These are phyloP conservation scores for Scaptodrosophila latifasciaeformis DNA, from an alignment of 2,888 invertebrate genomes.

Conservation along the genomic window DNA sequence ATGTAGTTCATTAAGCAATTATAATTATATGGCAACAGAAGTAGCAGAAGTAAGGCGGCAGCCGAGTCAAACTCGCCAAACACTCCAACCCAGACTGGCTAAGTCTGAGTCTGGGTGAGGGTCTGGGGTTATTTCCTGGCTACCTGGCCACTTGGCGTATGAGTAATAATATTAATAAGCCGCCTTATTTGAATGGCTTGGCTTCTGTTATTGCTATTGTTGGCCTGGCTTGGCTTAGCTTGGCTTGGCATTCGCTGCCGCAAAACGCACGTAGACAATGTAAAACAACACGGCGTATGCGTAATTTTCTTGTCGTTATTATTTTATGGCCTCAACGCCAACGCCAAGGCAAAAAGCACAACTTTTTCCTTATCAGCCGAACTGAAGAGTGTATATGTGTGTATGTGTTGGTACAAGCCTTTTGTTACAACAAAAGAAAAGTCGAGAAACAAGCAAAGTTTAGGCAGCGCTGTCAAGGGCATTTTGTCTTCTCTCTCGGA, in stretches of 20 bases:
- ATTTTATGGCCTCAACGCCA: slow-evolving; percentile 40
- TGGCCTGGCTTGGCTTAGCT: too few relatives aligned
- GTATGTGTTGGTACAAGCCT: too few relatives aligned
- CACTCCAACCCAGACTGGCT: slow-evolving; percentile 5
- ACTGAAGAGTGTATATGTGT: too few relatives aligned
- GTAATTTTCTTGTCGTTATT: slow-evolving; percentile 56
- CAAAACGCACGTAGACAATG: slow-evolving; percentile 33
- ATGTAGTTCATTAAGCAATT: slow-evolving; percentile 54
- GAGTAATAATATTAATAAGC: slow-evolving; percentile 60
- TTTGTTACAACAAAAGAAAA: too few relatives aligned
- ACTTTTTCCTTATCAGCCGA: slow-evolving; percentile 44
- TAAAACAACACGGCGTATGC: slow-evolving; percentile 61
- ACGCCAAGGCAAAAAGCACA: slow-evolving; percentile 13
- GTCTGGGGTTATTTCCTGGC: slow-evolving; percentile 7
- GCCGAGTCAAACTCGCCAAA: too few relatives aligned
- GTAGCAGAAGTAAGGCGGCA: slow-evolving; percentile 33
- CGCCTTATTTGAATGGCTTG: slow-evolving; percentile 44
- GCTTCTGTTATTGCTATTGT: too few relatives aligned
- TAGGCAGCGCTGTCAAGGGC: slow-evolving; percentile 18
- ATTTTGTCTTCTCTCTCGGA: too few relatives aligned
- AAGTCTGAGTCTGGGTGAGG: neutral
- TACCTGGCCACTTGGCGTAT: slow-evolving; percentile 37
- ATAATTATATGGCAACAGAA: slow-evolving; percentile 51
- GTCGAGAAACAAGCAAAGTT: slow-evolving; percentile 23
- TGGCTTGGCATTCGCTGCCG: slow-evolving; percentile 1